These are phyloP conservation scores for Mustela lutreola DNA, from an alignment of 2,113 vertebrate genomes.

Conservation along the genomic window DNA sequence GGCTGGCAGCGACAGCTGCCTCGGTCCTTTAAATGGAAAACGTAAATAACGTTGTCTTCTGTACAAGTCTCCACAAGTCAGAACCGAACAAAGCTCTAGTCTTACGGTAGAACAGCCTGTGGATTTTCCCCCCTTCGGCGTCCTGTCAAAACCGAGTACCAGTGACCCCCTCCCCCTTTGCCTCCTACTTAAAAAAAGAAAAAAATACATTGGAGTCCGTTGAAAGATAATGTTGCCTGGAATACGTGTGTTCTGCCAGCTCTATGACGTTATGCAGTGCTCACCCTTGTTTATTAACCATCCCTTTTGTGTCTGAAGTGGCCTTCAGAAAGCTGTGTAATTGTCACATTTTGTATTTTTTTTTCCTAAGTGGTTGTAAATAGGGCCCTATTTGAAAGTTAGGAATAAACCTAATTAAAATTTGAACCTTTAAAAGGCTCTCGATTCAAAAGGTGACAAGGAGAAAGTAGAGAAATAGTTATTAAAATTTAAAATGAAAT, in stretches of 20 bases:
- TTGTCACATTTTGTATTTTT: conserved; percentile 5
- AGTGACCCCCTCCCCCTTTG: neutral
- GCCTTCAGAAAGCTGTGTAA: neutral
- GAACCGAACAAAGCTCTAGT: neutral
- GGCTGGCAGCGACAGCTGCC: neutral
- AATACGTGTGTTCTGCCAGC: conserved; percentile 37
- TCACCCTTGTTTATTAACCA: conserved; percentile 36
- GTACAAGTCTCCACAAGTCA: conserved; percentile 56
- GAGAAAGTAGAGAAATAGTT: conserved; percentile 4
- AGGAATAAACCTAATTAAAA: neutral
- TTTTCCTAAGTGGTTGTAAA: neutral
- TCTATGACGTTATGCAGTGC: conserved; percentile 17
- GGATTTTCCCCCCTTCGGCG: neutral
- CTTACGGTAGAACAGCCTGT: conserved; percentile 2
- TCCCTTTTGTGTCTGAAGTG: neutral
- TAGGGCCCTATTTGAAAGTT: neutral
- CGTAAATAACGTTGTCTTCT: neutral
- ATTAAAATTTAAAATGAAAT: conserved; percentile 64
- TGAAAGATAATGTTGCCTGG: neutral
- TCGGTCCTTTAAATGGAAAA: neutral
- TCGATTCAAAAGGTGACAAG: neutral
- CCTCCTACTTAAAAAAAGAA: neutral
- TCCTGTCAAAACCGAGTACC: neutral
- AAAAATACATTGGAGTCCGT: conserved; percentile 12
- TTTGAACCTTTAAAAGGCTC: neutral